A percentile compares a stretch with the other conserved stretches of the same genome.
phyloP scores from a whole-genome alignment of 2,797 vertebrate species.

The Falco peregrinus region DNA sequence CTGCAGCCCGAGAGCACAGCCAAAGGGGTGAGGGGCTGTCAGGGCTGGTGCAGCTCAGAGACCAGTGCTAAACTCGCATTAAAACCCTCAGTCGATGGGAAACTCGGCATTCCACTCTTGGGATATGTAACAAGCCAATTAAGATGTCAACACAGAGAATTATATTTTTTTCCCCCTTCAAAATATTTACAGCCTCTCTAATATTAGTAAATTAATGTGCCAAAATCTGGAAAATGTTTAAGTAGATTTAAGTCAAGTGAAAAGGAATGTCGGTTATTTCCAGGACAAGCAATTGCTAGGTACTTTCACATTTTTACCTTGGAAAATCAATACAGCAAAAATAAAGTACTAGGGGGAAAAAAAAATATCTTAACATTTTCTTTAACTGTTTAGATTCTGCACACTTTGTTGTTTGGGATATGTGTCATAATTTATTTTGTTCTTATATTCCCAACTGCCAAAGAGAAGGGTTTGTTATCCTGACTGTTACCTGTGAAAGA shows the following conservation, averaged over 20 bases:
- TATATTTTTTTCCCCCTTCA: background rate
- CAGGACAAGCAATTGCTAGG: background rate
- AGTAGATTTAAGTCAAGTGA: background rate
- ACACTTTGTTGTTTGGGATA: conserved; percentile 49
- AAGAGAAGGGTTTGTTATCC: background rate
- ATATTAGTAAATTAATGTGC: background rate
- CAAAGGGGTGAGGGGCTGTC: background rate
- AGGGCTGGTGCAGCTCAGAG: background rate
- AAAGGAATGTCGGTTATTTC: background rate
- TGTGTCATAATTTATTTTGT: conserved; percentile 34
- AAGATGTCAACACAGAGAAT: background rate
- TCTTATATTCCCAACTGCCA: background rate
- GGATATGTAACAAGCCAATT: background rate
- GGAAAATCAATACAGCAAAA: background rate
- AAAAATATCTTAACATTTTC: background rate
- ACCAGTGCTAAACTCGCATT: background rate
- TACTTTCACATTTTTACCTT: background rate
- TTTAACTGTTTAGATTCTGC: conserved; percentile 46
- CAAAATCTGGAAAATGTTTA: background rate
- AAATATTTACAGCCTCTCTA: background rate
- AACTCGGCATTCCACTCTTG: background rate
- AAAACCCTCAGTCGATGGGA: background rate
- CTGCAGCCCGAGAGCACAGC: background rate
- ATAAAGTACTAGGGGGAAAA: background rate
- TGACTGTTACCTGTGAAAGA: background rate